A percentile compares a stretch with the other conserved stretches of the same genome.
These are phyloP conservation scores for Melanargia galathea DNA, from an alignment of 2,888 invertebrate genomes.

Conservation along the genomic window DNA sequence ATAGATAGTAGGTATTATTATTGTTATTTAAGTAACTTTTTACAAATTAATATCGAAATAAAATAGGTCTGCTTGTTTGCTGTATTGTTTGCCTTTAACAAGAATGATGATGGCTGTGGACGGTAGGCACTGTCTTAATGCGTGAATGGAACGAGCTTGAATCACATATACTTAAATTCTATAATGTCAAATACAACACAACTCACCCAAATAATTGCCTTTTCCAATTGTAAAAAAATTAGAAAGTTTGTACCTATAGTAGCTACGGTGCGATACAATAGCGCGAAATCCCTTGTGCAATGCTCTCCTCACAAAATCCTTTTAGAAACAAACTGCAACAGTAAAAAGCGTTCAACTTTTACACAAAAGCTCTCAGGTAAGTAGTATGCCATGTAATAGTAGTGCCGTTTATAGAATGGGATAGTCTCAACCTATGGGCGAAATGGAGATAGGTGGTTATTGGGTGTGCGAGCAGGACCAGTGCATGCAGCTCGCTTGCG, in stretches of 20 bases:
- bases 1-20: background rate
- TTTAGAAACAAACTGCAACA: constrained; percentile 69
- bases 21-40: background rate
- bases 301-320: constrained; percentile 65
- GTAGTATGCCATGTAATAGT: constrained; percentile 72
- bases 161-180: too few species aligned
- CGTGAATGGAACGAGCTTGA: background rate
- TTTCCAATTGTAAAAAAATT: constrained; percentile 25
- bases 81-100: background rate
- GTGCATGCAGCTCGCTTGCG: constrained; percentile 69
- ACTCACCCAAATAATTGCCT: constrained; percentile 13
- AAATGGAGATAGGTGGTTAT: constrained; percentile 56
- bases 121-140: background rate
- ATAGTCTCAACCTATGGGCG: constrained; percentile 67
- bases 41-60: background rate
- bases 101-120: background rate
- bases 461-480: constrained; percentile 63
- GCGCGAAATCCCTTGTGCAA: constrained; percentile 57
- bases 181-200: constrained; percentile 2
- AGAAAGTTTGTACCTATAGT: constrained; percentile 34
- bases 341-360: constrained; percentile 79
- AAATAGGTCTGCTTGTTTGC: background rate
- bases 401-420: constrained; percentile 75
- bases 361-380: constrained; percentile 82
- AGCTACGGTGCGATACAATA: constrained; percentile 44